Conservation (phyloP, 1,140 invertebrate genomes). For the Battus philenor region DNA sequence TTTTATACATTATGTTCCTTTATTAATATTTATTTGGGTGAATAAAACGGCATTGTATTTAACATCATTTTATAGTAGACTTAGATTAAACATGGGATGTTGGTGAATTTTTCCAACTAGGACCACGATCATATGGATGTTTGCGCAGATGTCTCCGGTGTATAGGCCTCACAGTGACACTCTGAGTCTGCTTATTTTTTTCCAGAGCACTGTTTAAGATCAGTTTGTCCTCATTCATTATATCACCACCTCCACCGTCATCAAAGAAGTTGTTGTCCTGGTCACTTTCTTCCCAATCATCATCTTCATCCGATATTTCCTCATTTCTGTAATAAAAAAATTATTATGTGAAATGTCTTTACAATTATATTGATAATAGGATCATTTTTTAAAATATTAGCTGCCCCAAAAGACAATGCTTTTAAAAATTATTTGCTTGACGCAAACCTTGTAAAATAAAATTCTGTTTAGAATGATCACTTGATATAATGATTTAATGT, state of each 20-base stretch:
- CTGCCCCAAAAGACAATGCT: too few species aligned
- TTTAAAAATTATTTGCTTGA: too few species aligned
- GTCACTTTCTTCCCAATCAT: slow-evolving; percentile 42
- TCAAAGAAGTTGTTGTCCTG: slow-evolving; percentile 41
- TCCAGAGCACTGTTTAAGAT: slow-evolving; percentile 24
- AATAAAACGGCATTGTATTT: slow-evolving; percentile 18
- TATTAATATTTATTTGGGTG: not conserved
- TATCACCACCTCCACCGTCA: slow-evolving; percentile 42
- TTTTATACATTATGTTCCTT: too few species aligned
- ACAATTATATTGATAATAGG: too few species aligned
- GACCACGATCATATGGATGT: slow-evolving; percentile 67
- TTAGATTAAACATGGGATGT: slow-evolving; percentile 26
- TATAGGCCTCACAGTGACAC: slow-evolving; percentile 27
- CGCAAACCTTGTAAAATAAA: too few species aligned
- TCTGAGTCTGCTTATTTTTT: slow-evolving; percentile 26
- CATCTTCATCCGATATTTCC: slow-evolving; percentile 44
- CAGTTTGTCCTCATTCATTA: slow-evolving; percentile 48
- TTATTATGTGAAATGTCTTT: too few species aligned
- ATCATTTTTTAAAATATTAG: too few species aligned
- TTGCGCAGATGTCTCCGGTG: slow-evolving; percentile 71
- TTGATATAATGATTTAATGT: too few species aligned
- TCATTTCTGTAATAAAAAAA: slow-evolving; percentile 40
- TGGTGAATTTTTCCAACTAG: slow-evolving; percentile 27
- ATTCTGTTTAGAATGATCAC: too few species aligned
- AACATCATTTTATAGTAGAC: slow-evolving; percentile 18